A percentile compares a stretch with the other conserved stretches of the same genome.
Conservation (phyloP, 2,113 vertebrate species). For the Todiramphus chloris region DNA sequence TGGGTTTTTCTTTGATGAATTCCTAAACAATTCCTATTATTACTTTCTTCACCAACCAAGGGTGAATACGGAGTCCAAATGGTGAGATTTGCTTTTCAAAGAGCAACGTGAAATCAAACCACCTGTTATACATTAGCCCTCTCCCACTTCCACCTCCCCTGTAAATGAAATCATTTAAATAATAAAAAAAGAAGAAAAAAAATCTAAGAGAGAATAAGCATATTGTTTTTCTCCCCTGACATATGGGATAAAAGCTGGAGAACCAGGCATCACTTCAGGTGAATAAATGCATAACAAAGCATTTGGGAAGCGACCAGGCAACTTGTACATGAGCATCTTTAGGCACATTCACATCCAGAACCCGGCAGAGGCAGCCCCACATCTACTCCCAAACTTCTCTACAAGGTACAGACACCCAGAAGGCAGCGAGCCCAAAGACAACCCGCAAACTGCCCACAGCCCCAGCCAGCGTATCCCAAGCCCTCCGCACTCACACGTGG, state of each 20-base stretch:
- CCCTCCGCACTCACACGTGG: rapidly evolving
- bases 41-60: neutral
- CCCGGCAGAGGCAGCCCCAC: neutral
- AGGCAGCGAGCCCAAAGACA: neutral
- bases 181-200: neutral
- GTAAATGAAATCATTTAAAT: constrained; percentile 64
- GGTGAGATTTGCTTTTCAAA: constrained; percentile 30
- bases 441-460: rapidly evolving
- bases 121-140: constrained; percentile 61
- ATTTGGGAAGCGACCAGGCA: rapidly evolving
- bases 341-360: neutral
- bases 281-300: neutral
- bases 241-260: neutral
- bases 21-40: constrained; percentile 42
- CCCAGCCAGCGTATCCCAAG: neutral
- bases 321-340: neutral
- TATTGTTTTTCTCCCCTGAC: constrained; percentile 28
- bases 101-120: constrained; percentile 6
- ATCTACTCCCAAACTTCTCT: neutral
- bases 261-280: neutral
- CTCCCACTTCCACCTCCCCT: constrained; percentile 37
- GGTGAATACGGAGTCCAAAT: neutral
- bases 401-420: rapidly evolving
- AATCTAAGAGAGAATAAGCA: neutral
- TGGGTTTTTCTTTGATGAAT: constrained; percentile 34